phyloP scores from a whole-genome alignment of 2,113 vertebrate species.

The Pyrgilauda ruficollis region DNA sequence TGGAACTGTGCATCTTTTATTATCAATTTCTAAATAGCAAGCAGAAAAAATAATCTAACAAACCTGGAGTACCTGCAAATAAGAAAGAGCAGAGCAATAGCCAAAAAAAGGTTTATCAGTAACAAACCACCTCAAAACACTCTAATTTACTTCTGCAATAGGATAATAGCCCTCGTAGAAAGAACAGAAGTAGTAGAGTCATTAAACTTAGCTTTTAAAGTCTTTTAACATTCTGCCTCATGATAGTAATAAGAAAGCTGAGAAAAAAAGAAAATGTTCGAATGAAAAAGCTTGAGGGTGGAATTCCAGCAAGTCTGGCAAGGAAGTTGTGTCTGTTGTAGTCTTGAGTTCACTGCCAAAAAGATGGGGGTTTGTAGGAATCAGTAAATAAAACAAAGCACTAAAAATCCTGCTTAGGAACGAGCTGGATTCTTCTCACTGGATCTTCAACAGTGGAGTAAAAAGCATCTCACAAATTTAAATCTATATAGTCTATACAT shows the following conservation, averaged over 20 bases:
- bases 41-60: background rate
- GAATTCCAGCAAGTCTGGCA: background rate
- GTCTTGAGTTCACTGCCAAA: background rate
- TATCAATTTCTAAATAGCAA: background rate
- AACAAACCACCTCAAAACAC: background rate
- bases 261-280: background rate
- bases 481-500: background rate
- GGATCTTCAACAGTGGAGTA: background rate
- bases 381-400: background rate
- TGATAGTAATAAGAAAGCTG: background rate
- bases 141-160: background rate
- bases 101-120: background rate
- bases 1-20: background rate
- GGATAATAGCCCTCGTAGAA: background rate
- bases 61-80: background rate
- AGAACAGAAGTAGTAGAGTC: background rate
- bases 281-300: background rate
- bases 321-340: background rate
- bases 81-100: background rate
- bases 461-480: background rate
- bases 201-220: background rate
- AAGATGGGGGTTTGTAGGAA: background rate
- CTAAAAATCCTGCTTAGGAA: background rate
- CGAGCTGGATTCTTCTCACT: background rate
- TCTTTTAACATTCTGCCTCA: background rate